These are phyloP conservation scores for Hippocampus comes DNA, from an alignment of 2,113 vertebrate genomes.

Conservation along the genomic window DNA sequence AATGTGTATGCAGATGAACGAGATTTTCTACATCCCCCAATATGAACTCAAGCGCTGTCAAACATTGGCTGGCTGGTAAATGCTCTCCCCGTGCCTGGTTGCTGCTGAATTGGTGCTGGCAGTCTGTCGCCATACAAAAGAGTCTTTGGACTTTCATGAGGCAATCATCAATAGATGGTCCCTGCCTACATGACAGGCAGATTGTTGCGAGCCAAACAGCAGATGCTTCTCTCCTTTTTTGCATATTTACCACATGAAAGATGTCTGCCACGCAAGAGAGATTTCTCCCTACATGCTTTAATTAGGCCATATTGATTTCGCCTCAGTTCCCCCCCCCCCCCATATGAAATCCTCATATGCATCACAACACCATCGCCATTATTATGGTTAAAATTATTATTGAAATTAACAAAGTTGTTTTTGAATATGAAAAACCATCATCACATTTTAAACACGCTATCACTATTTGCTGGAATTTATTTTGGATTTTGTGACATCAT, in stretches of 20 bases:
- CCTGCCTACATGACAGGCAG: conserved; percentile 23
- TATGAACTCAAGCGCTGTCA: conserved; percentile 22
- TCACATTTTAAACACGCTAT: too few relatives aligned
- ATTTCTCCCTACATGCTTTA: conserved; percentile 2
- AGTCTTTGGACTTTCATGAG: conserved; percentile 27
- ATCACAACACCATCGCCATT: neutral
- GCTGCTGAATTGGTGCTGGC: conserved; percentile 26
- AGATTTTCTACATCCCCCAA: conserved; percentile 16
- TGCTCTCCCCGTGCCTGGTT: conserved; percentile 21
- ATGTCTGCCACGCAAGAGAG: neutral
- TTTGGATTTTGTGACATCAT: too few relatives aligned
- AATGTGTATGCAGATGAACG: conserved; percentile 7
- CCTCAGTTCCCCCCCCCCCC: neutral
- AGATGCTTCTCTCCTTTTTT: conserved; percentile 25
- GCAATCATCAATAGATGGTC: conserved; percentile 25
- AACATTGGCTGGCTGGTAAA: conserved; percentile 23
- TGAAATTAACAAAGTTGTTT: neutral
- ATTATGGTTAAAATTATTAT: neutral
- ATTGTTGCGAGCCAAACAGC: conserved; percentile 31
- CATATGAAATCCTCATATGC: neutral
- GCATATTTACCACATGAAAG: conserved; percentile 33
- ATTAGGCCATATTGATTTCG: neutral
- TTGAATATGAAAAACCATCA: neutral
- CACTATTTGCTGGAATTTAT: too few relatives aligned
- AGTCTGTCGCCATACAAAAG: conserved; percentile 26